Evolutionary conservation across 2,888 invertebrate species (phyloP), one percentile per base, ranked within the genome.

Genomic region (Dermolepida albohirtum): DNA sequence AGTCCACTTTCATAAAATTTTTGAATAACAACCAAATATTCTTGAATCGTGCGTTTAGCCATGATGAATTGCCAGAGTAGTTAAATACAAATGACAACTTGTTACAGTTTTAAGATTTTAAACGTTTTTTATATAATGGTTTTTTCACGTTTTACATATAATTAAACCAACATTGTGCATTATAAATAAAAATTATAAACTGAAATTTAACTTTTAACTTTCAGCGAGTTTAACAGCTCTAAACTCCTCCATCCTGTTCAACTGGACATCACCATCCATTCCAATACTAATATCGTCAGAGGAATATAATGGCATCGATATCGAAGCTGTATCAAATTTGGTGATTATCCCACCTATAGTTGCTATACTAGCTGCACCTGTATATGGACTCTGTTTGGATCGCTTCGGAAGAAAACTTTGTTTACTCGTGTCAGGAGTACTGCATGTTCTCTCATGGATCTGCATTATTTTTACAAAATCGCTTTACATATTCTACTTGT

Each of bases 401-500:
- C 66, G 52, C 8, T 68, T 70, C 10, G 75, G 75, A 5, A 51
- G 74, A 63, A 75, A 74, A 67, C 47, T 64, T 22, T 55, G 64
- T 2, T 62, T 75, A 11, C 44, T 71, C 0, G 40, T 71, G 1
- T 69, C 74, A 5, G 74, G 73, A 2, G 22, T 77, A 8, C 73
- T 76, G 0, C 73, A 78, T 22, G 44, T 74, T 0, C 29, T 68
- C 1, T 68, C 75, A 1, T 76, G 72, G 70, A 70, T 73, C 17
- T 62, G 77, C 7, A 71, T 73, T 12, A 70, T 73, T 11, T 44
- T 68, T 2, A 75, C 76, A 1, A 72, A 64, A 52, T 73, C 68
- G 5, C 70, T 78, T 0, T 75, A 74, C 17, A 50, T 78, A 5
- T 75, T 78, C 39, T 78, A 78, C 55, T 50, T 75, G 6, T 77